A percentile compares a stretch with the other conserved stretches of the same genome.
Evolutionary conservation across 2,797 vertebrate species (phyloP).

Genomic region (Acrocephalus scirpaceus): DNA sequence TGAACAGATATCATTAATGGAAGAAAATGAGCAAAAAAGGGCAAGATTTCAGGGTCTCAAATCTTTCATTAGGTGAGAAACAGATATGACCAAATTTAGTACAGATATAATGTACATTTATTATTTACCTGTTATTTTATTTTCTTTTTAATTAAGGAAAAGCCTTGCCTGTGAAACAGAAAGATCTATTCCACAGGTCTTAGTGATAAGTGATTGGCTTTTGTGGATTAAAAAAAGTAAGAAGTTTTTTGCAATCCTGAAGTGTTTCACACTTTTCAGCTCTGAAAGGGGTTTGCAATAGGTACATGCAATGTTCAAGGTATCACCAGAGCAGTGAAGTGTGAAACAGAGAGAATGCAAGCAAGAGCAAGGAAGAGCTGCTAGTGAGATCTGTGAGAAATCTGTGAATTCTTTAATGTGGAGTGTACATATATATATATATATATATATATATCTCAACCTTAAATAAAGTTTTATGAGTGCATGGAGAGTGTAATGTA

Average conservation of each 20-base stretch:
- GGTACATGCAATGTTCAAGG: neutral
- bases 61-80: neutral
- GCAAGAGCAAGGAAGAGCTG: neutral
- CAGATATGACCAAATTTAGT: neutral
- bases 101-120: neutral
- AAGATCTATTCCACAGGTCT: neutral
- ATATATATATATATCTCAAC: neutral
- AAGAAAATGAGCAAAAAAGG: neutral
- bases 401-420: neutral
- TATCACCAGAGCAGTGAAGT: neutral
- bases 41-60: neutral
- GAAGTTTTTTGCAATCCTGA: neutral
- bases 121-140: fast-evolving
- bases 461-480: neutral
- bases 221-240: neutral
- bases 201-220: neutral
- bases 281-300: neutral
- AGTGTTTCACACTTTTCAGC: neutral
- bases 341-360: neutral
- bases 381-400: neutral
- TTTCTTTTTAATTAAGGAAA: neutral
- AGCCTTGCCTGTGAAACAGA: neutral
- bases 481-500: neutral
- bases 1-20: neutral
- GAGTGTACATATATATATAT: fast-evolving